Evolutionary conservation across 2,113 vertebrate genomes (phyloP).

Genomic region (Psammodynastes pulverulentus): DNA sequence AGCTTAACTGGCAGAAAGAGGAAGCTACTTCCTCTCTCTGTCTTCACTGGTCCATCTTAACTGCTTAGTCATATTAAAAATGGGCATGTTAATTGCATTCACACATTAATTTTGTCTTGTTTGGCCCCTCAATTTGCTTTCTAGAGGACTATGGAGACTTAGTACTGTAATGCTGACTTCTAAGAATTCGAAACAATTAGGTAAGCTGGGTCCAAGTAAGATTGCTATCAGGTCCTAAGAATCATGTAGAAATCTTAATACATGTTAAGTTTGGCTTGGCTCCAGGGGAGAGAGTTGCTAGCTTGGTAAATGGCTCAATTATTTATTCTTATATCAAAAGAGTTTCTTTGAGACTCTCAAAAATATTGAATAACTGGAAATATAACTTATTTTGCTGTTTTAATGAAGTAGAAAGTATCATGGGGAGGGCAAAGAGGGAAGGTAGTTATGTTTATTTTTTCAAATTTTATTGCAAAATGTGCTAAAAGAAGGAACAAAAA

Average conservation of each 20-base stretch:
- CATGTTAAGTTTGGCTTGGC: not conserved
- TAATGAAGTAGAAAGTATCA: not conserved
- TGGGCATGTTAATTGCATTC: not conserved
- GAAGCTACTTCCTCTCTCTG: not conserved
- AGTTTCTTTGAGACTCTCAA: not conserved
- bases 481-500: not conserved
- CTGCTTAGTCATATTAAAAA: not conserved
- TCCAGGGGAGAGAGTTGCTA: not conserved
- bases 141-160: not conserved
- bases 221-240: not conserved
- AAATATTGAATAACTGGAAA: not conserved
- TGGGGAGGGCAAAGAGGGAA: not conserved
- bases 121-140: not conserved
- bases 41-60: not conserved
- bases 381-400: not conserved
- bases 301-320: not conserved
- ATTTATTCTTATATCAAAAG: not conserved
- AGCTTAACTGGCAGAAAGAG: not conserved
- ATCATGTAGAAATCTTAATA: not conserved
- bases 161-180: not conserved
- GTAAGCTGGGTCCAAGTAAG: not conserved
- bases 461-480: rapidly evolving
- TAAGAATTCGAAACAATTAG: not conserved
- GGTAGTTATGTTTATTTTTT: not conserved
- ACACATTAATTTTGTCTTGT: not conserved